Percentiles rank a stretch among this genome's conserved stretches.
Conservation (phyloP, 2,888 invertebrate genomes). For the Hetaerina titia region DNA sequence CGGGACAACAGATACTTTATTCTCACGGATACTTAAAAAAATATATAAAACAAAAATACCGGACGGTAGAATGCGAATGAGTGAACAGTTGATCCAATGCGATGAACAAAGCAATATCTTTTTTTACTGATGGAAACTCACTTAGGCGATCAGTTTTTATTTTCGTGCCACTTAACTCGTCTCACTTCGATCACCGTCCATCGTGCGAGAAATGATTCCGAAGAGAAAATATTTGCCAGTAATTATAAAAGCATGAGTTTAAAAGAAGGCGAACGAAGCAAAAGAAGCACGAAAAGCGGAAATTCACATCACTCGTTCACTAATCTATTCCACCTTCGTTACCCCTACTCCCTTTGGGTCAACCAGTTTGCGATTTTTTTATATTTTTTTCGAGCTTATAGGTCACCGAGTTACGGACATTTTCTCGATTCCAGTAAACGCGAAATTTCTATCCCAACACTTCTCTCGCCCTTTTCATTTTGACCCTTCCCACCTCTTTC, state of each 20-base stretch:
- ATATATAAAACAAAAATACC: background rate
- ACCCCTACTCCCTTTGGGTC: background rate
- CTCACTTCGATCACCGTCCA: background rate
- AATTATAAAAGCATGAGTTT: background rate
- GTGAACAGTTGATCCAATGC: background rate
- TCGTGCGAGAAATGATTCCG: background rate
- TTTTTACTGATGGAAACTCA: no score
- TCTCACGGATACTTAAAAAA: background rate
- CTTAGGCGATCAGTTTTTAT: background rate
- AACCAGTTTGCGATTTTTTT: background rate
- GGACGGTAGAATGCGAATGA: background rate
- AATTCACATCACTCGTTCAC: background rate
- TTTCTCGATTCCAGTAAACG: background rate
- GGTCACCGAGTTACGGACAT: background rate
- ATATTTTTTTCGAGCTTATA: background rate
- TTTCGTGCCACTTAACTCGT: background rate
- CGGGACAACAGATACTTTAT: background rate
- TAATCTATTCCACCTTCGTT: background rate
- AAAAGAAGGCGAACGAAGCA: background rate
- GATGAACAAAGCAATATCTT: background rate
- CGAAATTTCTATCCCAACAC: background rate
- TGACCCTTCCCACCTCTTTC: constrained; percentile 38
- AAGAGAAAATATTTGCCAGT: background rate
- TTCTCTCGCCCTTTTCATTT: background rate
- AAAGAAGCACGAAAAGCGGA: background rate